phyloP scores from a whole-genome alignment of 2,113 vertebrate genomes.

The Phrynosoma platyrhinos region DNA sequence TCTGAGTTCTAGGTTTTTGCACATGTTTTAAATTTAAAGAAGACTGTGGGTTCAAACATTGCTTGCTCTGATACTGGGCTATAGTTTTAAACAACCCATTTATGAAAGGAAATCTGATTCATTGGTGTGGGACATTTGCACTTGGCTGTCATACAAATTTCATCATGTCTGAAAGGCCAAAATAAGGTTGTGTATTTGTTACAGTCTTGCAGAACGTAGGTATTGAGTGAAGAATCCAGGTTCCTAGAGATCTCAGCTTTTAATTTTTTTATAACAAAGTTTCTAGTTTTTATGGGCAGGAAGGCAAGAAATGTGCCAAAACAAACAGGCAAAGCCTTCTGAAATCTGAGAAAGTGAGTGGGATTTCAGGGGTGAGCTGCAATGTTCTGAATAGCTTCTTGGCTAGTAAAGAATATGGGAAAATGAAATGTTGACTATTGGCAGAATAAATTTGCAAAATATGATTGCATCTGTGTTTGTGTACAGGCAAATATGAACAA shows the following conservation, averaged over 20 bases:
- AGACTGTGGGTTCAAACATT: not conserved
- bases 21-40: not conserved
- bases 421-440: not conserved
- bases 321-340: not conserved
- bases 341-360: not conserved
- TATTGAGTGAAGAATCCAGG: not conserved
- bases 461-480: not conserved
- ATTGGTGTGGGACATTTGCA: too few species aligned
- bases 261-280: not conserved
- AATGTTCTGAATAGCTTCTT: not conserved
- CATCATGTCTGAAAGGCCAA: not conserved
- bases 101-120: not conserved
- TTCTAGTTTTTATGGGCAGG: not conserved
- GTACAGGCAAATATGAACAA: not conserved
- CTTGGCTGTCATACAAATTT: not conserved
- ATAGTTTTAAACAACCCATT: not conserved
- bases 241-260: not conserved
- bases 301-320: not conserved
- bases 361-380: not conserved
- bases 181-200: not conserved
- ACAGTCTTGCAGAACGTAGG: not conserved
- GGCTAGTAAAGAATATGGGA: not conserved
- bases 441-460: not conserved
- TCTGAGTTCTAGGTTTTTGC: not conserved
- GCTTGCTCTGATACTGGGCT: not conserved